Evolutionary conservation across 2,888 invertebrate genomes (phyloP).

Genomic region (Iphiclides podalirius): DNA sequence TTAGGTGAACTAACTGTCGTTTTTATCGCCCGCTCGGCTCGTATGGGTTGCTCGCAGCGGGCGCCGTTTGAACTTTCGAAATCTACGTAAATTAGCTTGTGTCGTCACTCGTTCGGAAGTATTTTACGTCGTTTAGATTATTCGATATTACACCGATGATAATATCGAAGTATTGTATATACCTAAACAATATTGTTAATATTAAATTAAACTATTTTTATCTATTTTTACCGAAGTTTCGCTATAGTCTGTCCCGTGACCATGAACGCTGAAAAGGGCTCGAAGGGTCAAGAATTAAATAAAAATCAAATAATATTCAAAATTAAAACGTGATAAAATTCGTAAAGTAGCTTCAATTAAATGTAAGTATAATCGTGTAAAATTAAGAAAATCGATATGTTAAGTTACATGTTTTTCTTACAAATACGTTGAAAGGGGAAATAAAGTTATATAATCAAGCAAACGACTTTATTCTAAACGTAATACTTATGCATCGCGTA

Average conservation of each 20-base stretch:
- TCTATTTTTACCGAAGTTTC: no score
- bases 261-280: no score
- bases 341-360: background rate
- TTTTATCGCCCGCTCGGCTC: slow-evolving; percentile 25
- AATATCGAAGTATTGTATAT: background rate
- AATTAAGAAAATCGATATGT: no score
- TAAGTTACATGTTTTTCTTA: no score
- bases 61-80: slow-evolving; percentile 11
- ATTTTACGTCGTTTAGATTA: slow-evolving; percentile 5
- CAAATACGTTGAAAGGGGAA: no score
- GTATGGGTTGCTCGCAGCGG: slow-evolving; percentile 5
- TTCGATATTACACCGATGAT: background rate
- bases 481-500: no score
- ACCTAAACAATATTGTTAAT: background rate
- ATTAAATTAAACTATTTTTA: background rate
- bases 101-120: slow-evolving; percentile 2
- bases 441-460: no score
- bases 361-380: no score
- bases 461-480: no score
- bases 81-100: slow-evolving; percentile 9
- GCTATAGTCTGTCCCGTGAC: no score
- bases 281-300: no score
- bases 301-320: background rate
- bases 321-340: no score
- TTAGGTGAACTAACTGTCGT: slow-evolving; percentile 28